Base-by-base conservation (phyloP, 2,888 invertebrate genomes). In the Abrostola triplasia region DNA sequence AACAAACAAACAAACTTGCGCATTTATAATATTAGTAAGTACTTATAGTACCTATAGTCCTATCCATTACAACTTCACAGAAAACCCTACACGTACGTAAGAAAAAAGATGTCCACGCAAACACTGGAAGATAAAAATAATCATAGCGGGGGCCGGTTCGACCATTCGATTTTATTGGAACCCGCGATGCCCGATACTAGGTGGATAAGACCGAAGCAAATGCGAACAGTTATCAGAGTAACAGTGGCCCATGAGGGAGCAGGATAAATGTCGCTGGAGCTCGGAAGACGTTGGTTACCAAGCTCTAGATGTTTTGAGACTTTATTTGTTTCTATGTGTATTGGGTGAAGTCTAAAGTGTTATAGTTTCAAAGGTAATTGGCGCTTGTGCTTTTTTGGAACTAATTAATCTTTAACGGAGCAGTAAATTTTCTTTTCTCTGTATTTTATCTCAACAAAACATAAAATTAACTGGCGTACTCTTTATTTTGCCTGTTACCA, bases 91-190 rank as follows among this genome's bases (percentile, higher is more conserved):
- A 35, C 7, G n/a, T 5, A 49, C 57, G 36, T 54, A 64, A 60
- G n/a, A n/a, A n/a, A n/a, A n/a, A 41, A 59, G 64, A 70, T 64
- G 69, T 70, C 65, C 48, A 63, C 62, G 59, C 54, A 71, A 80
- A 82, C 67, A 69, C 53, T 61, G 68, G 56, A 68, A 89, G 88
- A 89, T 89, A 89, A 88, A 86, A 88, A 85, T 84, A 86, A 88
- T 86, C 80, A 84, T 85, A 73, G 76, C 61, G 69, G 76, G 76
- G 80, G 73, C 73, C 63, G 74, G 67, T 78, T 67, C 67, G 67
- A 77, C 76, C 85, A 82, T 88, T 86, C 76, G 64, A 80, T 90
- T 90, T 90, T 90, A 90, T 89, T 87, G 83, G 79, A 83, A 84
- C 83, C 80, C 81, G 64, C 76, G 82, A 84, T 83, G 77, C 77